Evolutionary conservation across 2,797 vertebrate species (phyloP), one percentile per base, ranked within the genome.

Genomic region (Phataginus tricuspis): DNA sequence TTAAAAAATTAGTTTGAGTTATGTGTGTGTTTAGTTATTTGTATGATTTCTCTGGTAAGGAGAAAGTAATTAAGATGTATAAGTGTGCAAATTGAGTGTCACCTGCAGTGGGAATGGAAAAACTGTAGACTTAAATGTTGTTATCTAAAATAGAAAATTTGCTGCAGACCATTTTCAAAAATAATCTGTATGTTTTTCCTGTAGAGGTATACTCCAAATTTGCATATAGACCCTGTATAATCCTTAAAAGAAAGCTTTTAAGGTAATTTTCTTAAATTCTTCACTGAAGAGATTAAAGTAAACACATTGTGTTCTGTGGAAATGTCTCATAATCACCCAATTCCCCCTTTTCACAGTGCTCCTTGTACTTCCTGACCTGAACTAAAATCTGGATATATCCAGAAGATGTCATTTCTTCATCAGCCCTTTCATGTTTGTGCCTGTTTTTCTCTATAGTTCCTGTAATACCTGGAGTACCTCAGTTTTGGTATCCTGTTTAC

Each of bases 81-180:
- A 79, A 80, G 49, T 83, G 5, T 80, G 18, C 37, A 61, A 49
- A 95, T 80, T 80, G 63, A 74, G 37, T 78, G 39, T 96, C 80
- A 82, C 45, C 66, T 91, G 11, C 34, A 57, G 5, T 91, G 55
- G 92, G 59, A 94, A 49, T 71, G 12, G 72, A 92, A 95, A 90
- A 57, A 16, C 49, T 74, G 0, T 94, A 88, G 63, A 83, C 69
- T 34, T 88, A 57, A 96, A 57, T 55, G 72, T 88, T 94, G 63
- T 86, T 72, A 68, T 21, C 42, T 96, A 85, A 95, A 88, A 83
- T 25, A 37, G 37, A 90, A 96, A 95, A 75, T 83, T 84, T 93
- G n/a, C 23, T 90, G 2, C 49, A 82, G 55, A 63, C 45, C 21
- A n/a, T 93, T 96, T 94, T 92, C 37, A 69, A 85, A 90, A 96